phyloP scores from a whole-genome alignment of 2,797 vertebrate genomes.

The Falco biarmicus region DNA sequence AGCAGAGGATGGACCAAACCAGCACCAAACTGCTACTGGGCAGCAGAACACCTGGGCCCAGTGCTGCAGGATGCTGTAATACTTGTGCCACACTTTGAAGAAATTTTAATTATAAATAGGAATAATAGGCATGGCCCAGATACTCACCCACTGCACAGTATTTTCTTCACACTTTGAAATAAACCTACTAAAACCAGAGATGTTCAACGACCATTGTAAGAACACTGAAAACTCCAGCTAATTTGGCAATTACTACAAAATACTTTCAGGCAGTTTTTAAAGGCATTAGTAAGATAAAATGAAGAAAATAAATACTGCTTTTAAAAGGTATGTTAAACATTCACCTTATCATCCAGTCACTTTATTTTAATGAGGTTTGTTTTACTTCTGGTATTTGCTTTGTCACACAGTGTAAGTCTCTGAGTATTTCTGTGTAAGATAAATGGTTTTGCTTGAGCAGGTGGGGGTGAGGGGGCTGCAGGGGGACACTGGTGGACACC shows the following conservation, averaged over 20 bases:
- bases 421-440: neutral
- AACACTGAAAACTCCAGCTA: neutral
- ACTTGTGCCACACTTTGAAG: neutral
- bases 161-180: neutral
- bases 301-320: conserved; percentile 15
- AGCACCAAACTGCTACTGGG: rapidly evolving
- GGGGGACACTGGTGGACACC: neutral
- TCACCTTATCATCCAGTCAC: conserved; percentile 29
- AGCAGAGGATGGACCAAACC: neutral
- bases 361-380: conserved; percentile 61
- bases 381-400: conserved; percentile 41
- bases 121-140: neutral
- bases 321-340: conserved; percentile 36
- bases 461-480: neutral
- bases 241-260: neutral
- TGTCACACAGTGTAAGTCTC: neutral
- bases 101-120: neutral
- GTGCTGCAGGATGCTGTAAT: neutral
- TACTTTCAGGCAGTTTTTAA: conserved; percentile 15
- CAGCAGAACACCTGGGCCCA: neutral
- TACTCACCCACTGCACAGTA: neutral
- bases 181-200: neutral
- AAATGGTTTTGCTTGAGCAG: neutral
- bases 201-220: neutral
- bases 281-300: conserved; percentile 2